Conservation (phyloP, 2,888 invertebrate genomes). For the Watsonalla cultraria region DNA sequence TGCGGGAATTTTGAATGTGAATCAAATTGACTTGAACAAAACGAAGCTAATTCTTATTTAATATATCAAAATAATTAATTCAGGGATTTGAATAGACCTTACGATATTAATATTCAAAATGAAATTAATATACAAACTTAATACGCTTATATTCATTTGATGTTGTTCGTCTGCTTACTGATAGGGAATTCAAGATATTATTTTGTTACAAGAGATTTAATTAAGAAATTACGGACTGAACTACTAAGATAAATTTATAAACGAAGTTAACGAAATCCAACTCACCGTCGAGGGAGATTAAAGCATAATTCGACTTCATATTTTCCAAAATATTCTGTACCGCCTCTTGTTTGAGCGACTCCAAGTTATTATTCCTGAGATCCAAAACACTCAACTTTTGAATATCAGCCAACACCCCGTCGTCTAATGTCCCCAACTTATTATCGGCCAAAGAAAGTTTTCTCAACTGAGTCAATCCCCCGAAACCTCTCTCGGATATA, state of each 20-base stretch:
- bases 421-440: conserved; percentile 83
- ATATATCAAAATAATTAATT: too few relatives aligned
- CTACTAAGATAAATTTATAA: conserved; percentile 34
- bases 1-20: too few relatives aligned
- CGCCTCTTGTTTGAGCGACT: conserved; percentile 85
- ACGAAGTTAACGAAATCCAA: conserved; percentile 35
- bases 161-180: background rate
- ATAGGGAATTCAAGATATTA: background rate
- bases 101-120: background rate
- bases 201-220: conserved; percentile 2
- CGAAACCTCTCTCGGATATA: conserved; percentile 87
- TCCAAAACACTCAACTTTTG: conserved; percentile 86
- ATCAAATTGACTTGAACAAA: too few relatives aligned
- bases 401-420: conserved; percentile 84
- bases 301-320: conserved; percentile 83
- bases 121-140: background rate
- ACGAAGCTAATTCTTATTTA: too few relatives aligned
- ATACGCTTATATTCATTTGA: background rate
- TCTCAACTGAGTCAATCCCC: conserved; percentile 85
- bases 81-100: too few relatives aligned
- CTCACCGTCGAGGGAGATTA: conserved; percentile 89
- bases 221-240: conserved; percentile 18
- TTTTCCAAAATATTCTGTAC: conserved; percentile 85
- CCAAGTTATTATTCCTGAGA: conserved; percentile 86
- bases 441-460: conserved; percentile 87